A percentile compares a stretch with the other conserved stretches of the same genome.
phyloP scores from a whole-genome alignment of 2,797 vertebrate species.

The Gila robusta region DNA sequence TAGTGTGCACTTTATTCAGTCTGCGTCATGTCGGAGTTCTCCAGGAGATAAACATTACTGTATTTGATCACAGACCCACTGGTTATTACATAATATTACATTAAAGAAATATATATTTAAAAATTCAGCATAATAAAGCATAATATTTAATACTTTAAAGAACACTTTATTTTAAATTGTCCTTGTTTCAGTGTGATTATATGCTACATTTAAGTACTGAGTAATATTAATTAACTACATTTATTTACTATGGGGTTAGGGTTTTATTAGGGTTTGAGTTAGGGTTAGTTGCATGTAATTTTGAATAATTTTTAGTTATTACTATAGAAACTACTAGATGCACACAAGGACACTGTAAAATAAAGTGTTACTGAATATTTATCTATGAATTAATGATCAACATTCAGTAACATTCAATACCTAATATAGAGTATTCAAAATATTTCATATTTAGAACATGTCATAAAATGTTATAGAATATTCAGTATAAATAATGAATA shows the following conservation, averaged over 20 bases:
- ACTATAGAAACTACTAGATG: background rate
- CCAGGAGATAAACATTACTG: background rate
- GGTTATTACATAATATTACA: background rate
- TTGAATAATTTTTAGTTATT: background rate
- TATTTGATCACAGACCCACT: background rate
- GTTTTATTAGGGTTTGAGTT: background rate
- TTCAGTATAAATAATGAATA: background rate
- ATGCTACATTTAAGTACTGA: background rate
- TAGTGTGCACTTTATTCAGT: background rate
- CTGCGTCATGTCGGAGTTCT: constrained; percentile 46
- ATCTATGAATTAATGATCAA: background rate
- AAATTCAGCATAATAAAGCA: background rate
- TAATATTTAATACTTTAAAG: background rate
- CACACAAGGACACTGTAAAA: background rate
- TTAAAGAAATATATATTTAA: background rate
- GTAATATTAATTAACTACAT: background rate
- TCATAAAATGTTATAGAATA: background rate
- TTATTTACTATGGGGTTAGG: background rate
- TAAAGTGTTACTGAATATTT: background rate
- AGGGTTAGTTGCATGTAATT: background rate
- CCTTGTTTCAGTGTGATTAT: background rate
- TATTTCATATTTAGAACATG: background rate
- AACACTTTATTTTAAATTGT: background rate
- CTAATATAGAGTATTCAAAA: background rate
- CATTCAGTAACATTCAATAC: background rate